These are phyloP conservation scores for Orgyia antiqua DNA, from an alignment of 2,888 invertebrate species.

Conservation along the genomic window DNA sequence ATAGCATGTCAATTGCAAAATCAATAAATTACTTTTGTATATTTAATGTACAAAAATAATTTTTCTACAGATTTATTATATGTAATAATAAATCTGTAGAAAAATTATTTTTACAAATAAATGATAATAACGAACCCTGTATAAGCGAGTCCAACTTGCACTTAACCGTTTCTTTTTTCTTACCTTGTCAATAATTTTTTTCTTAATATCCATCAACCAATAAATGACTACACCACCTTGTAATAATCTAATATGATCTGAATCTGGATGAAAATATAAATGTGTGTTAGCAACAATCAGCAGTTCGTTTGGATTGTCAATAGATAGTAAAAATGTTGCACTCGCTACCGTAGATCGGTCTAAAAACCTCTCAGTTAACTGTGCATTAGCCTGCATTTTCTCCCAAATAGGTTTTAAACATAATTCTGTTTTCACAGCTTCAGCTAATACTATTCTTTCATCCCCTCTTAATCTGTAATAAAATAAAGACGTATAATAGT, in stretches of 20 bases:
- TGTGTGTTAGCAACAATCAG: constrained; percentile 92
- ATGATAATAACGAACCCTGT: too few relatives aligned
- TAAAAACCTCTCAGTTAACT: constrained; percentile 77
- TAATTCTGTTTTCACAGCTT: constrained; percentile 71
- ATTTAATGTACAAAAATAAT: too few relatives aligned
- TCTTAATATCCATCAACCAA: constrained; percentile 81
- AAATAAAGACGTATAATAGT: too few relatives aligned
- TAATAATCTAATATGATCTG: constrained; percentile 91
- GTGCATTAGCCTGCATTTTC: constrained; percentile 76
- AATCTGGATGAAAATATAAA: constrained; percentile 94
- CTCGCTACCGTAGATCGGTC: constrained; percentile 83
- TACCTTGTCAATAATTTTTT: constrained; percentile 51
- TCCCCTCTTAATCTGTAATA: constrained; percentile 68
- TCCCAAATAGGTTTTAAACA: constrained; percentile 79
- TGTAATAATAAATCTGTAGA: too few relatives aligned
- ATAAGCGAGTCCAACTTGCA: too few relatives aligned
- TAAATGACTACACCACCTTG: constrained; percentile 87
- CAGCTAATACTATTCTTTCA: constrained; percentile 77
- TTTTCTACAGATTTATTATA: too few relatives aligned
- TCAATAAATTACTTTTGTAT: too few relatives aligned
- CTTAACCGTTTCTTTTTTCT: too few relatives aligned
- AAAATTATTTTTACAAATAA: too few relatives aligned
- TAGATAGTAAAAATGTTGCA: constrained; percentile 77
- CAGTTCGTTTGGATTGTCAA: constrained; percentile 75
- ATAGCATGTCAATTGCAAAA: too few relatives aligned